Percentiles rank a stretch among this genome's conserved stretches.
Evolutionary conservation across 1,140 invertebrate genomes (phyloP).

Genomic region (Drosophila kurseongensis): DNA sequence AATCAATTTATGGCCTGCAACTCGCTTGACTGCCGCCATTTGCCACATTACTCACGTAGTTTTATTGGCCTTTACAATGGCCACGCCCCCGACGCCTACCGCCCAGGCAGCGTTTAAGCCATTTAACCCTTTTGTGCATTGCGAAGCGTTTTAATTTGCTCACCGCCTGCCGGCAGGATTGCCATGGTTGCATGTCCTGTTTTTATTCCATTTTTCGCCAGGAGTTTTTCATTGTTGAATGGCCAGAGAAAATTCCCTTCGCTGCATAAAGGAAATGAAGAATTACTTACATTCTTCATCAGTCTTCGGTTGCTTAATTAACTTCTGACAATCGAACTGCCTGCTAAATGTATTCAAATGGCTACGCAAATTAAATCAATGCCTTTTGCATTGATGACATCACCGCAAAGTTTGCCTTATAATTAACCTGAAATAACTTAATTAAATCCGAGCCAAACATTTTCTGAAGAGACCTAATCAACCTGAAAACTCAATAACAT

Average conservation of each 20-base stretch:
- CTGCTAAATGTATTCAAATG: conserved; percentile 2
- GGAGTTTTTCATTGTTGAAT: conserved; percentile 17
- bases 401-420: conserved; percentile 10
- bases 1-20: conserved; percentile 72
- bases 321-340: conserved; percentile 20
- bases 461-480: conserved; percentile 21
- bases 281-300: conserved; percentile 14
- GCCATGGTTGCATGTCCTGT: conserved; percentile 23
- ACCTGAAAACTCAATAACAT: conserved; percentile 26
- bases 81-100: conserved; percentile 40
- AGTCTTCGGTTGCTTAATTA: conserved; percentile 26
- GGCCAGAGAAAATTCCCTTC: conserved; percentile 20
- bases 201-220: conserved; percentile 6
- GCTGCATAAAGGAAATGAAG: conserved; percentile 8
- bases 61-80: conserved; percentile 67
- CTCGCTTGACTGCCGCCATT: conserved; percentile 28
- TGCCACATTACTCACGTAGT: conserved; percentile 70
- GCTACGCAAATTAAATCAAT: conserved; percentile 14
- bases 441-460: conserved; percentile 22
- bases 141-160: conserved; percentile 72
- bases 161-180: conserved; percentile 27
- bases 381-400: conserved; percentile 32
- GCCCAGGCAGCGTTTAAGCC: conserved; percentile 50
- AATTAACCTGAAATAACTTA: conserved; percentile 44
- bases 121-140: conserved; percentile 77